Evolutionary conservation across 2,797 vertebrate species (phyloP).

Genomic region (Clarias fuscus): DNA sequence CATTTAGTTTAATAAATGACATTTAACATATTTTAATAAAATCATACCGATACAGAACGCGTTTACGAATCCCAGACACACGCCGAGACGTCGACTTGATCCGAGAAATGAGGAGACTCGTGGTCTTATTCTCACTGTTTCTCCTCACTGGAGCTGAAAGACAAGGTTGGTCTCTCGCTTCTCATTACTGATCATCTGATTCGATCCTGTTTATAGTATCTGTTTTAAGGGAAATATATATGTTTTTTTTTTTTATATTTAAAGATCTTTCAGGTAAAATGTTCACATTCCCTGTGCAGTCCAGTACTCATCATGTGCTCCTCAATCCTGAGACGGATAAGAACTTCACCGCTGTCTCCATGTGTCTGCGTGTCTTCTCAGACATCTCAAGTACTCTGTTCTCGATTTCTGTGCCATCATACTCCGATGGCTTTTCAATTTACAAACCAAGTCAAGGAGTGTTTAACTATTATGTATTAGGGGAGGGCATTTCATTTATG

Average conservation of each 20-base stretch:
- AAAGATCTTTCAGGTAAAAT: slow-evolving; percentile 42
- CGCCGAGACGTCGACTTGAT: neutral
- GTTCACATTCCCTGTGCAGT: slow-evolving; percentile 32
- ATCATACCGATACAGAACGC: neutral
- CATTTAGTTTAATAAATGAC: slow-evolving; percentile 17
- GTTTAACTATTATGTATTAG: too few species aligned
- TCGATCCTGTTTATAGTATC: neutral
- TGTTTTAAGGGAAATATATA: neutral
- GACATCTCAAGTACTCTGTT: slow-evolving; percentile 12
- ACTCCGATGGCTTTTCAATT: slow-evolving; percentile 11
- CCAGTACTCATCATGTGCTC: slow-evolving; percentile 18
- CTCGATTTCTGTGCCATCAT: slow-evolving; percentile 23
- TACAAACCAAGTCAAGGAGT: too few species aligned
- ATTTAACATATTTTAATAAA: too few species aligned
- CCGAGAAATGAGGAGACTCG: neutral
- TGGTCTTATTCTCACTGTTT: neutral
- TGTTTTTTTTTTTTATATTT: neutral
- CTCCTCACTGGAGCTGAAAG: neutral
- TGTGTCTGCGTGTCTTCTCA: slow-evolving; percentile 31
- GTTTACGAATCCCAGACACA: neutral
- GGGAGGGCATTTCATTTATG: too few species aligned
- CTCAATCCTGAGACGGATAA: slow-evolving; percentile 14
- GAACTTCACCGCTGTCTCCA: slow-evolving; percentile 8
- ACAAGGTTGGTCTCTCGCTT: neutral
- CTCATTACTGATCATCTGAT: too few species aligned